phyloP scores from a whole-genome alignment of 2,888 invertebrate species.

The Neoaliturus tenellus region DNA sequence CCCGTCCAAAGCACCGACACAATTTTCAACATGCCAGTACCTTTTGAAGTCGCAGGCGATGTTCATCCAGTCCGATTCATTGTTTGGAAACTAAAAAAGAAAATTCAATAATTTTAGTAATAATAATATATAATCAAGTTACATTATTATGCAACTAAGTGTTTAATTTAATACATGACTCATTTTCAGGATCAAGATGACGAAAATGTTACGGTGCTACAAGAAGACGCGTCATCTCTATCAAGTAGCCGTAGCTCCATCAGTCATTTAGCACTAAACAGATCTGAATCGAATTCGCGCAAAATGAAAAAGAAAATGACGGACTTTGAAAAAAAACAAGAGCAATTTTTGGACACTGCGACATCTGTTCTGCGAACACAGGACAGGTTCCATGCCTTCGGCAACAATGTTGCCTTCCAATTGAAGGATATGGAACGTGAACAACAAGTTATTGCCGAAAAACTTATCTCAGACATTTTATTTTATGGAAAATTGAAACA shows the following conservation, averaged over 20 bases:
- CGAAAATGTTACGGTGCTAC: too few species aligned
- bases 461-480: conserved; percentile 27
- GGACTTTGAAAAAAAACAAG: not conserved
- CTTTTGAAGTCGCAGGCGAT: conserved; percentile 38
- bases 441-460: conserved; percentile 18
- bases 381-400: not conserved
- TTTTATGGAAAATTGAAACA: conserved; percentile 10
- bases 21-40: conserved; percentile 56
- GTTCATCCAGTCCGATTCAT: not conserved
- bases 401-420: conserved; percentile 29
- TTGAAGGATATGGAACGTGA: conserved; percentile 16
- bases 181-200: too few species aligned
- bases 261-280: too few species aligned
- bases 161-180: too few species aligned
- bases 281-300: too few species aligned
- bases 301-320: not conserved
- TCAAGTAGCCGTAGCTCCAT: too few species aligned
- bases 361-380: not conserved
- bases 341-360: conserved; percentile 1
- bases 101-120: not conserved
- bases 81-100: conserved; percentile 49
- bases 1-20: too few species aligned
- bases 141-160: too few species aligned
- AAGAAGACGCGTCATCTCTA: too few species aligned
- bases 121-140: too few species aligned